Evolutionary conservation across 2,797 vertebrate species (phyloP), one percentile per base, ranked within the genome.

Genomic region (Ctenosaura bakeri): DNA sequence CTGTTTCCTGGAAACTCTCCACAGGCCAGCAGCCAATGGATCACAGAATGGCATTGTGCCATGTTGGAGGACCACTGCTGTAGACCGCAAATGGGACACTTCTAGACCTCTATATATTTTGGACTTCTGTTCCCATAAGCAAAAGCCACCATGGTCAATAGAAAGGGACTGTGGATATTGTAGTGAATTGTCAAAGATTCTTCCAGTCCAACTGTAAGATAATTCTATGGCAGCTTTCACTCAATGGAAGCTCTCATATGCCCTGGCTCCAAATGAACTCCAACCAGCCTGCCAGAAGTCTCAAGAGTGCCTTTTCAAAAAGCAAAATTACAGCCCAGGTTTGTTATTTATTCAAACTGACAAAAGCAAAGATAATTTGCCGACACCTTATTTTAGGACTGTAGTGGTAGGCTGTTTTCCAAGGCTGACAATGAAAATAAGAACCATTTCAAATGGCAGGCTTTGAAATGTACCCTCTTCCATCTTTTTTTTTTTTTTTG

Each of bases 381-480:
- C 2, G 74, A 7, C 26, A 0, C 38, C 69, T 56, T 77, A 2
- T 85, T 74, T 26, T 79, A 1, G 0, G 35, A 50, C 62, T 91
- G 77, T 84, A 78, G 91, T 93, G 1, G 0, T 22, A 77, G 82
- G 88, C 92, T 91, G 84, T 83, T 74, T 50, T 88, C 38, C 87
- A 88, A 89, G n/a, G 79, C 59, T 71, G 88, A 88, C 88, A 83
- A 5, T 18, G 12, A 84, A 95, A 93, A 83, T 54, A 93, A 81
- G 92, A 92, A 84, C 26, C 0, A 8, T 52, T 94, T 92, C 95
- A 93, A 91, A 92, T 42, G 93, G 73, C 71, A 95, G 7, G 73
- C 54, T 52, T 89, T 90, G 84, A 46, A 90, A 38, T 87, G 81
- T 83, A 76, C 6, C 92, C 32, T 38, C 94, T 93, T 87, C 89